phyloP scores from a whole-genome alignment of 2,113 vertebrate species.

The Saguinus midas region DNA sequence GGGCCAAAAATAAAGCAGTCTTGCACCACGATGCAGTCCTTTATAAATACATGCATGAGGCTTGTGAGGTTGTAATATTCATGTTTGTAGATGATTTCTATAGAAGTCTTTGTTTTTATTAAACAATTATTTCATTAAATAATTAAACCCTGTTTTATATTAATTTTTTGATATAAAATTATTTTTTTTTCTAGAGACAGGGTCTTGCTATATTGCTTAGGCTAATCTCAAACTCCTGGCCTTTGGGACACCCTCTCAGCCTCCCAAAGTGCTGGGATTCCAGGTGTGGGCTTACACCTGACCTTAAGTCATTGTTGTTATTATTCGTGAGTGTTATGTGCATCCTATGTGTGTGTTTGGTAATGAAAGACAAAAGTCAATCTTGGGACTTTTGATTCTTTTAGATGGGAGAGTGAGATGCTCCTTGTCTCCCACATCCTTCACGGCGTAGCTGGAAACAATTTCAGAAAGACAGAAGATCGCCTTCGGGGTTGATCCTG shows the following conservation, averaged over 20 bases:
- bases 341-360: slow-evolving; percentile 30
- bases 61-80: slow-evolving; percentile 64
- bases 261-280: background rate
- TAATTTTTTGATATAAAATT: background rate
- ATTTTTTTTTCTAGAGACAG: background rate
- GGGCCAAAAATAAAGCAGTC: slow-evolving; percentile 70
- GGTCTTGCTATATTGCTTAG: background rate
- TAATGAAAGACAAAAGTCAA: slow-evolving; percentile 77
- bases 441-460: slow-evolving; percentile 53
- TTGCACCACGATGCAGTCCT: slow-evolving; percentile 57
- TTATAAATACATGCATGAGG: slow-evolving; percentile 74
- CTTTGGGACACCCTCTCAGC: background rate
- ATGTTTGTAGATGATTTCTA: background rate
- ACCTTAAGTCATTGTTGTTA: slow-evolving; percentile 18
- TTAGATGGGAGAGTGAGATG: slow-evolving; percentile 76
- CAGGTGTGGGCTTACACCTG: background rate
- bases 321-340: background rate
- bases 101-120: background rate
- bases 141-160: background rate
- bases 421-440: background rate
- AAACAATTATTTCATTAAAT: background rate
- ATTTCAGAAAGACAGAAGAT: slow-evolving; percentile 62
- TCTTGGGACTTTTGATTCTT: slow-evolving; percentile 75
- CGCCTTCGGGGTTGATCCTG: slow-evolving; percentile 28
- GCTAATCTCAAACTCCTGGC: background rate